Conservation (phyloP, 2,113 vertebrate species). For the Labeo rohita region DNA sequence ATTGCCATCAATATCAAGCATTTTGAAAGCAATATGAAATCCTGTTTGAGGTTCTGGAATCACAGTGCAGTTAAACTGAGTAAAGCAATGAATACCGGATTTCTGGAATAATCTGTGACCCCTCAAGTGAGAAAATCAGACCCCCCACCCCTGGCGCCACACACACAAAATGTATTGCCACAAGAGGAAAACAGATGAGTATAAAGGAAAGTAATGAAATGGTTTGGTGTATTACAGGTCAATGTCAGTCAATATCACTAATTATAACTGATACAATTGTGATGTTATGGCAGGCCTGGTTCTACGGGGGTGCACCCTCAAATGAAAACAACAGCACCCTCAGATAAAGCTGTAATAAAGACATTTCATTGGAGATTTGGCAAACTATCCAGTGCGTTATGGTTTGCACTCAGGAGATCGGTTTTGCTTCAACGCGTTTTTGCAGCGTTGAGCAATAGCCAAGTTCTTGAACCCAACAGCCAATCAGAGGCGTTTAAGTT, state of each 20-base stretch:
- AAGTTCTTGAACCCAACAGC: too few relatives aligned
- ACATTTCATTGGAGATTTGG: too few relatives aligned
- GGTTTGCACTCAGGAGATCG: too few relatives aligned
- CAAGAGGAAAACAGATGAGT: not conserved
- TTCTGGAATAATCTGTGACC: not conserved
- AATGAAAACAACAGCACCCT: too few relatives aligned
- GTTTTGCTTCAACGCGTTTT: too few relatives aligned
- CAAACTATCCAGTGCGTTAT: too few relatives aligned
- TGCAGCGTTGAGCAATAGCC: too few relatives aligned
- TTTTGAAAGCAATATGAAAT: constrained; percentile 97
- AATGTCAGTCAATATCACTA: not conserved
- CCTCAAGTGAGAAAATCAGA: not conserved
- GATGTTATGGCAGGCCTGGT: too few relatives aligned
- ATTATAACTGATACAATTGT: too few relatives aligned
- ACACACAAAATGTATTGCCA: not conserved
- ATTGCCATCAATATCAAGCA: constrained; percentile 94
- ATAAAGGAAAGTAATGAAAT: not conserved
- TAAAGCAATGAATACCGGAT: not conserved
- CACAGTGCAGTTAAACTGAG: constrained; percentile 40
- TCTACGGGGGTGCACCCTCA: too few relatives aligned
- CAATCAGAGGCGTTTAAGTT: too few relatives aligned
- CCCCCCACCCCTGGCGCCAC: not conserved
- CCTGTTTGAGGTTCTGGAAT: constrained; percentile 90
- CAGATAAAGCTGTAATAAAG: too few relatives aligned
- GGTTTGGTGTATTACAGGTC: not conserved